Evolutionary conservation across 2,888 invertebrate species (phyloP).

Genomic region (Pyrochroa serraticornis): DNA sequence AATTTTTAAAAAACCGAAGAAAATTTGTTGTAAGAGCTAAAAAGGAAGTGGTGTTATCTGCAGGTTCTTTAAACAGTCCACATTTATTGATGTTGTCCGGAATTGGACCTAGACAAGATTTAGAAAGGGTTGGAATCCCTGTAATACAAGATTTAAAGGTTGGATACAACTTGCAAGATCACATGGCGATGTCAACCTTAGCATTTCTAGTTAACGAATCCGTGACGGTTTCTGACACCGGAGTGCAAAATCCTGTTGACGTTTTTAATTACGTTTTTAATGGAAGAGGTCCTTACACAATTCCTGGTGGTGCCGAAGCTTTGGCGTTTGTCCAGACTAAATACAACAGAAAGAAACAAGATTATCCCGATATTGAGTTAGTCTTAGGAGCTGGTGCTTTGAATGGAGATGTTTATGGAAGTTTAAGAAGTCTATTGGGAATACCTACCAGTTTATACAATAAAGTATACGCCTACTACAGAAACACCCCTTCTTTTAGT

Average conservation of each 20-base stretch:
- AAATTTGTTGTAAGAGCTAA: conserved; percentile 63
- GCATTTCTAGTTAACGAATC: conserved; percentile 75
- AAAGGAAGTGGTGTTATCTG: conserved; percentile 79
- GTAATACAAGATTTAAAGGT: conserved; percentile 74
- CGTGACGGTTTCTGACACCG: conserved; percentile 69
- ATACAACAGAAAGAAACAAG: conserved; percentile 58
- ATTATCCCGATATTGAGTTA: conserved; percentile 79
- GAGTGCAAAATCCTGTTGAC: conserved; percentile 61
- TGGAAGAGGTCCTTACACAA: conserved; percentile 73
- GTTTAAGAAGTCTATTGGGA: conserved; percentile 69
- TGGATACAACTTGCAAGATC: conserved; percentile 83
- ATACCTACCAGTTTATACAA: conserved; percentile 67
- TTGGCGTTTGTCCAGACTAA: conserved; percentile 76
- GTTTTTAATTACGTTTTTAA: conserved; percentile 67
- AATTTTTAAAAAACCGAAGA: conserved; percentile 68
- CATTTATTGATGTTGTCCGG: conserved; percentile 88
- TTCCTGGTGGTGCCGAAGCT: conserved; percentile 80
- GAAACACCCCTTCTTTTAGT: conserved; percentile 66
- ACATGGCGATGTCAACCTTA: conserved; percentile 74
- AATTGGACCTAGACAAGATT: conserved; percentile 71
- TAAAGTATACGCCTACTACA: conserved; percentile 62
- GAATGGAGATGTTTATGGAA: conserved; percentile 74
- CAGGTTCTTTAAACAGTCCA: conserved; percentile 84
- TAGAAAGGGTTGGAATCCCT: conserved; percentile 65
- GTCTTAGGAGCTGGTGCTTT: conserved; percentile 79